phyloP scores from a whole-genome alignment of 2,113 vertebrate species.

The Sorex araneus region DNA sequence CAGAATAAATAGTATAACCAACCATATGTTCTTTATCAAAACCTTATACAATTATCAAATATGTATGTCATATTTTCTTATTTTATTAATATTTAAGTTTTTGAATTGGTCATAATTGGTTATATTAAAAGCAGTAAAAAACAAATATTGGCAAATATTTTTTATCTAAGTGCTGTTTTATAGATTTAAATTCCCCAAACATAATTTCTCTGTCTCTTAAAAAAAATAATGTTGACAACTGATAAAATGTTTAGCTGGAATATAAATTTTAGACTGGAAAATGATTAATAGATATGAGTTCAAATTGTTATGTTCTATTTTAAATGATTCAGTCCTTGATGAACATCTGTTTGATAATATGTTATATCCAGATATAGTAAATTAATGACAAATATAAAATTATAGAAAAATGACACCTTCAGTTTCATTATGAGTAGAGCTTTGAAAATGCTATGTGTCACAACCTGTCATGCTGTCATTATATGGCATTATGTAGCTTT shows the following conservation, averaged over 20 bases:
- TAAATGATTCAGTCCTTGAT: constrained; percentile 61
- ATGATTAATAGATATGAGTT: constrained; percentile 26
- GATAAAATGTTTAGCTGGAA: constrained; percentile 44
- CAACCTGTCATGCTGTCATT: constrained; percentile 63
- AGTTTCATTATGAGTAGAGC: constrained; percentile 40
- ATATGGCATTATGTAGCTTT: constrained; percentile 34
- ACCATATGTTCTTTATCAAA: neutral
- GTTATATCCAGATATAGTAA: constrained; percentile 64
- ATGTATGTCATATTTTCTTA: neutral
- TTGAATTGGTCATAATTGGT: neutral
- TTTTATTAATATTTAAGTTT: neutral
- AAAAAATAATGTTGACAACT: constrained; percentile 34
- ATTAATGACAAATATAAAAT: constrained; percentile 73
- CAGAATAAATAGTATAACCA: neutral
- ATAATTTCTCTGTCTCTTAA: neutral
- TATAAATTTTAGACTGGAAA: constrained; percentile 55
- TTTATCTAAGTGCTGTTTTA: constrained; percentile 35
- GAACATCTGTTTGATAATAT: constrained; percentile 72
- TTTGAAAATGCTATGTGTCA: constrained; percentile 71
- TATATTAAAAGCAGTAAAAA: neutral
- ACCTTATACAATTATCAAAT: neutral
- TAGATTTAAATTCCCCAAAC: constrained; percentile 5
- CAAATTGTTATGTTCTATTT: constrained; percentile 69
- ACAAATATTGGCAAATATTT: constrained; percentile 18
- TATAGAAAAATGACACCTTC: constrained; percentile 62